phyloP scores from a whole-genome alignment of 1,140 invertebrate genomes.

The Aphaenogaster rudis region DNA sequence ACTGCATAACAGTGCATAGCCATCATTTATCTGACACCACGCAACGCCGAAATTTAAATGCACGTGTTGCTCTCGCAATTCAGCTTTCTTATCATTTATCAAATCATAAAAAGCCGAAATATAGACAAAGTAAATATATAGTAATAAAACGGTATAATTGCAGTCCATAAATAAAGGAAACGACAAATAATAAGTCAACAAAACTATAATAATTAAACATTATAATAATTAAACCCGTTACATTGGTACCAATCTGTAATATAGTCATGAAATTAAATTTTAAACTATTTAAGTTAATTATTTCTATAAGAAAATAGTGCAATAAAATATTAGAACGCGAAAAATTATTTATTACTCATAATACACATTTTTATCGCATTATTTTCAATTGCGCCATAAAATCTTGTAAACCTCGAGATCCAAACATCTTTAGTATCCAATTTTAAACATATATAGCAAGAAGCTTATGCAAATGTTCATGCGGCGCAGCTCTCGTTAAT shows the following conservation, averaged over 20 bases:
- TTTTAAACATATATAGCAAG: neutral
- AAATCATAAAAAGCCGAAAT: neutral
- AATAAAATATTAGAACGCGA: neutral
- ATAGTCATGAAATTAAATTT: neutral
- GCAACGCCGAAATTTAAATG: neutral
- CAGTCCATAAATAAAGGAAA: neutral
- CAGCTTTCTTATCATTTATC: neutral
- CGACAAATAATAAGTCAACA: neutral
- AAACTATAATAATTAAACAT: constrained; percentile 16
- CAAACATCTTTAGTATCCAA: neutral
- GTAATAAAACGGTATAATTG: neutral
- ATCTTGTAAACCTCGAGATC: neutral
- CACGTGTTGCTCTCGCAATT: neutral
- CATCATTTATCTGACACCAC: neutral
- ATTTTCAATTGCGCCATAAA: neutral
- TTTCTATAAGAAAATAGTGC: neutral
- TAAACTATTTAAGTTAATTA: neutral
- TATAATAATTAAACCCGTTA: too few species aligned
- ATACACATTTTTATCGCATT: neutral
- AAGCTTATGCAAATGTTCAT: constrained; percentile 3
- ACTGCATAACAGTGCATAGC: neutral
- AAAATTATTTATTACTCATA: neutral
- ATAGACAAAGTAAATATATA: neutral
- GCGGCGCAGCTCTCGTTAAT: neutral
- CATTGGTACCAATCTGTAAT: neutral